A percentile compares a stretch with the other conserved stretches of the same genome.
These are phyloP conservation scores for Liopterus haemorrhoidalis DNA, from an alignment of 2,888 invertebrate species.

Conservation along the genomic window DNA sequence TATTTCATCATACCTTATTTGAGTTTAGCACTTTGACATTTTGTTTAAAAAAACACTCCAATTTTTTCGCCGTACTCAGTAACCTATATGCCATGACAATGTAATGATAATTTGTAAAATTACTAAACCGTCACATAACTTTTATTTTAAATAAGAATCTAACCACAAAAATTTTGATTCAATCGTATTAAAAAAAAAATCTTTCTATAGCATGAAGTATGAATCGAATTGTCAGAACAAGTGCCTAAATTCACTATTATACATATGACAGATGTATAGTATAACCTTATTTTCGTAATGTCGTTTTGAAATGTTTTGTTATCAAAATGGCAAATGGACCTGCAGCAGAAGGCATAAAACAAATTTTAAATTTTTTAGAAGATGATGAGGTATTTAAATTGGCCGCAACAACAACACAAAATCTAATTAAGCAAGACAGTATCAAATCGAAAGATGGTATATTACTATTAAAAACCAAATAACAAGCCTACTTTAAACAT, in stretches of 20 bases:
- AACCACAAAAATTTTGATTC: constrained; percentile 15
- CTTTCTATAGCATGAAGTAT: constrained; percentile 6
- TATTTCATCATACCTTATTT: constrained; percentile 38
- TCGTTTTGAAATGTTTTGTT: too few relatives aligned
- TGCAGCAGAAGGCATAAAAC: constrained; percentile 26
- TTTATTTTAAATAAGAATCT: constrained; percentile 20
- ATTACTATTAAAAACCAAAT: too few relatives aligned
- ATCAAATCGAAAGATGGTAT: constrained; percentile 16
- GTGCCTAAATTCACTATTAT: neutral
- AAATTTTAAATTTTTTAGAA: constrained; percentile 21
- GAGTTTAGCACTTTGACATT: constrained; percentile 40
- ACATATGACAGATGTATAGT: neutral
- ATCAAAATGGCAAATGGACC: constrained; percentile 22
- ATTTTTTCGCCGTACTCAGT: constrained; percentile 51
- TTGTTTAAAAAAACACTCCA: constrained; percentile 48
- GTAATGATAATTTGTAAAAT: constrained; percentile 5
- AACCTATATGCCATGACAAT: constrained; percentile 58
- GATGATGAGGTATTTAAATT: constrained; percentile 17
- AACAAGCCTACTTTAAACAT: constrained; percentile 1
- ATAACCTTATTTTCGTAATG: too few relatives aligned
- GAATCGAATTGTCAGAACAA: neutral
- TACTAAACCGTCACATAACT: constrained; percentile 19
- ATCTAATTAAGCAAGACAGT: constrained; percentile 12
- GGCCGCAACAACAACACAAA: constrained; percentile 18
- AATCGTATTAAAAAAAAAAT: too few relatives aligned